Evolutionary conservation across 2,888 invertebrate species (phyloP), one percentile per base, ranked within the genome.

Genomic region (Julus scandinavius): DNA sequence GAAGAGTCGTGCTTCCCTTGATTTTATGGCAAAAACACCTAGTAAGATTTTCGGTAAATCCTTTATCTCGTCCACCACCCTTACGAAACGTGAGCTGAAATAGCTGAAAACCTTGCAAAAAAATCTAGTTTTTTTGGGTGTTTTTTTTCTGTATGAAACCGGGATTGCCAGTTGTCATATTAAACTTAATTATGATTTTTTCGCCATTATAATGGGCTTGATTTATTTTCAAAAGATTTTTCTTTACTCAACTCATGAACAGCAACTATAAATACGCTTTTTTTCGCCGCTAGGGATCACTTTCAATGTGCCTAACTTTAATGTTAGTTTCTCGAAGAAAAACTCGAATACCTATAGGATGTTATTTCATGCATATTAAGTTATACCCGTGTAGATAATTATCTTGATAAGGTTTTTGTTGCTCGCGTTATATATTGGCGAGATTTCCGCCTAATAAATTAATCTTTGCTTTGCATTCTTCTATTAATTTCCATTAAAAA

Each of bases 111-210:
- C 38, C 11, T 29, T 13, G 13, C 38, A 11, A 9, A 80, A 63
- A 80, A 20, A 20, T 5, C 63, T 4, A 80, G 80, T 80, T 80
- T 80, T 80, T 80, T 63, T 7, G 38, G 80, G 29, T 9, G 11
- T 11, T 80, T 80, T 54, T 80, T 80, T 38, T 29, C 80, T 13
- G 54, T 29, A 2, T 20, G 13, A 38, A 38, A 13, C 38, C 80
- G 38, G 38, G 80, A 80, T 38, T 38, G 80, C 80, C 80, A 80
- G 80, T 80, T 80, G 80, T 80, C 80, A 38, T 80, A 80, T 80
- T 80, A 80, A 20, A 38, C 80, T 72, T 80, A 80, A 80, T 80
- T 80, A 80, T 13, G 80, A 80, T 80, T 80, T 80, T 80, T 80
- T 80, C 13, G 38, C 80, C 80, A 72, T 72, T 72, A 72, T 72